Conservation (phyloP, 2,888 invertebrate genomes). For the Scrobipalpa atriplicella region DNA sequence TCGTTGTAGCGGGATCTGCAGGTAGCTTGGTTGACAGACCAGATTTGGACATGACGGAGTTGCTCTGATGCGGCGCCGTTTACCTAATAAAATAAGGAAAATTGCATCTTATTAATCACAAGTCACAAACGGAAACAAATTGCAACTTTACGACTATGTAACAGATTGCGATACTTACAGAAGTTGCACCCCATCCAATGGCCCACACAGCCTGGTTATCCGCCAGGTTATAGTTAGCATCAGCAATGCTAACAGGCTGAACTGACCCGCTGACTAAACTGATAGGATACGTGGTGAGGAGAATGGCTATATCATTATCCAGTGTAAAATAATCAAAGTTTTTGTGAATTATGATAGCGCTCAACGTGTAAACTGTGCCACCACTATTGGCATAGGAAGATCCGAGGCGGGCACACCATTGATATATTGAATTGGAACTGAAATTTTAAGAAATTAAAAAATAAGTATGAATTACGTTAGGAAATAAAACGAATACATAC, state of each 20-base stretch:
- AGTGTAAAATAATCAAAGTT: conserved; percentile 36
- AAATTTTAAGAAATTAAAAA: neutral
- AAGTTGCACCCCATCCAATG: conserved; percentile 57
- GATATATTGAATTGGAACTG: neutral
- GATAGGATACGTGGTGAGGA: conserved; percentile 42
- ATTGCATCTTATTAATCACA: too few relatives aligned
- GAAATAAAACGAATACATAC: too few relatives aligned
- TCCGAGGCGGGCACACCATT: conserved; percentile 47
- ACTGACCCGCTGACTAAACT: conserved; percentile 38
- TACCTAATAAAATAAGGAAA: conserved; percentile 10
- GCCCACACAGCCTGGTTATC: conserved; percentile 57
- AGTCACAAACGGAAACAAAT: too few relatives aligned
- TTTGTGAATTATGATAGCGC: conserved; percentile 39
- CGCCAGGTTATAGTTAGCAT: conserved; percentile 49
- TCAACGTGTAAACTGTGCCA: conserved; percentile 41
- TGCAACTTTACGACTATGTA: too few relatives aligned
- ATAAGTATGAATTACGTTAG: neutral
- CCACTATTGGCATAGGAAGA: conserved; percentile 50
- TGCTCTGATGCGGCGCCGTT: conserved; percentile 39
- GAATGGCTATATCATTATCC: conserved; percentile 52
- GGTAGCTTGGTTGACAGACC: conserved; percentile 45
- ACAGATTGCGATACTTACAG: conserved; percentile 43
- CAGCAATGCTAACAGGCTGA: conserved; percentile 47
- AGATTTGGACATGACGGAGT: conserved; percentile 52
- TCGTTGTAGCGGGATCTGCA: conserved; percentile 47